Evolutionary conservation across 2,113 vertebrate genomes (phyloP).

Genomic region (Caranx ignobilis): DNA sequence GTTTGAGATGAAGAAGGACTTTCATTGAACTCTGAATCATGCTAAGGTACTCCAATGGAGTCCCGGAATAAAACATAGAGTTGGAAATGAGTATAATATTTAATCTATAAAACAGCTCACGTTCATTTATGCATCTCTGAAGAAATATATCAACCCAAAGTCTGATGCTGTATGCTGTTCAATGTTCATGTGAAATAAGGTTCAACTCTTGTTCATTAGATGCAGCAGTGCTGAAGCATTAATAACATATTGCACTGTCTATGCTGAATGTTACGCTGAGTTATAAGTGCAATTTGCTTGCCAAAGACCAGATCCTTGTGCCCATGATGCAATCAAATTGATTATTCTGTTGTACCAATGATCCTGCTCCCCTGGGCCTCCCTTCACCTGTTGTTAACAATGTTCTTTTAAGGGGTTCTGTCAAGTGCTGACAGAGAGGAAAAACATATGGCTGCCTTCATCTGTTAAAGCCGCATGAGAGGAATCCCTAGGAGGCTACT

Average conservation of each 20-base stretch:
- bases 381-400: slow-evolving; percentile 77
- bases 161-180: not conserved
- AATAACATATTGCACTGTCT: not conserved
- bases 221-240: not conserved
- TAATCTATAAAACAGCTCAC: not conserved
- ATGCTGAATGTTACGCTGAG: not conserved
- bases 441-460: slow-evolving; percentile 71
- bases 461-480: slow-evolving; percentile 59
- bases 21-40: too few relatives aligned
- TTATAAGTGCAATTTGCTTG: not conserved
- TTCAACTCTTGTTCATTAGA: not conserved
- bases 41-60: too few relatives aligned
- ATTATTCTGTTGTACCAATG: slow-evolving; percentile 65
- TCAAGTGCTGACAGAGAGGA: slow-evolving; percentile 67
- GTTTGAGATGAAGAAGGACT: too few relatives aligned
- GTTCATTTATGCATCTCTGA: not conserved
- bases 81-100: too few relatives aligned
- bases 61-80: too few relatives aligned
- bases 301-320: slow-evolving; percentile 16
- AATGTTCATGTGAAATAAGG: not conserved
- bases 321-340: slow-evolving; percentile 59
- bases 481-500: slow-evolving; percentile 66
- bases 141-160: not conserved
- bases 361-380: slow-evolving; percentile 50
- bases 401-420: slow-evolving; percentile 60